Base-by-base conservation (phyloP, 2,888 invertebrate genomes). In the Latrodectus elegans region DNA sequence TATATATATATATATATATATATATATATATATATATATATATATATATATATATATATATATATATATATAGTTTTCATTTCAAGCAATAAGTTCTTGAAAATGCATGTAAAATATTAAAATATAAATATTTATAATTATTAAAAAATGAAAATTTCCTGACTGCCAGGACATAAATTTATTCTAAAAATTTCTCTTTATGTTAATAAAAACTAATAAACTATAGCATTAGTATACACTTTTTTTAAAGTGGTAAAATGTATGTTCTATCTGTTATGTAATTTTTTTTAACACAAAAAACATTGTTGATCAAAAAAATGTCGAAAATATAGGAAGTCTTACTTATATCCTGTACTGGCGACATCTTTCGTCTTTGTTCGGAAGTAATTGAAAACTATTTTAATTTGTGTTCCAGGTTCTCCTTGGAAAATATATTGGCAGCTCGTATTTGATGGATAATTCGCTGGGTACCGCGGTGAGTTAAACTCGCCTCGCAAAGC, bases 391-490 rank as follows among this genome's bases (percentile, higher is more conserved):
- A 89, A 89, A 60, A 96, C 64, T 95, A 97, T 93, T 91, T 96
- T 95, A 90, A 97, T 95, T 90, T 95, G 94, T 92, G 96, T 96
- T 73, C 90, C 90, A 8, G 89, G 89, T 87, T 92, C 91, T 88
- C 89, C 96, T 91, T 95, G 93, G 93, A 99, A 97, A 91, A 95
- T 94, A 94, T 97, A 99, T 89, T 97, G 96, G 94, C 99, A 99
- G 93, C 97, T 97, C 90, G 96, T 97, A 92, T 95, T 96, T 91
- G 97, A 96, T 90, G 98, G 98, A 94, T 99, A 99, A 93, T 97
- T 97, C 92, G 97, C 96, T 91, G 98, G 98, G 94, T 97, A 97
- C 88, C 98, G 95, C 51, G 98, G 98, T 79, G 98, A 98, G 93
- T 99, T 99, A 92, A 98, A 96, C 92, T 97, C 97, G 76, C 97